These are phyloP conservation scores for Bubo bubo DNA, from an alignment of 2,113 vertebrate species.

Conservation along the genomic window DNA sequence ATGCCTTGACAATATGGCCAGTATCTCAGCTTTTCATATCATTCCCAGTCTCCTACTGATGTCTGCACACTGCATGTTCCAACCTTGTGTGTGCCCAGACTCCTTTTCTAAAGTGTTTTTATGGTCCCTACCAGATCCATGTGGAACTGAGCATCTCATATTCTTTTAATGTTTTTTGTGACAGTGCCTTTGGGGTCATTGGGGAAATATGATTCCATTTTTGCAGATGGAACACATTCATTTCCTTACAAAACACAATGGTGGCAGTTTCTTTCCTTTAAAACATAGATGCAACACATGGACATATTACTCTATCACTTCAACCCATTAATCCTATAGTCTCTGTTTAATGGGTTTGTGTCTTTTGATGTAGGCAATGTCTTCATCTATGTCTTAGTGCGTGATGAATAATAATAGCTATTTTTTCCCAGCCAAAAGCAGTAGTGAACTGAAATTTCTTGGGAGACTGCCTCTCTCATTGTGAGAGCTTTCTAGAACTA, in stretches of 20 bases:
- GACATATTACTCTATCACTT: not conserved
- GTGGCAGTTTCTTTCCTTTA: not conserved
- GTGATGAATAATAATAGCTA: not conserved
- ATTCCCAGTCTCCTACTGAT: not conserved
- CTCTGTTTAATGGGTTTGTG: not conserved
- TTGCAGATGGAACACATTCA: not conserved
- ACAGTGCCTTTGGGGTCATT: not conserved
- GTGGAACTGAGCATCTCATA: not conserved
- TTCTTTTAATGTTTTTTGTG: not conserved
- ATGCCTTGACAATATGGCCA: not conserved
- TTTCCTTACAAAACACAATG: not conserved
- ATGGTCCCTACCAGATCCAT: not conserved
- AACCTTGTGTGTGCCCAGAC: not conserved
- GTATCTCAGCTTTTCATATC: not conserved
- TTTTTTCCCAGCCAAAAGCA: not conserved
- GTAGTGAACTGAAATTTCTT: not conserved
- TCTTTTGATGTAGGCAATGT: not conserved
- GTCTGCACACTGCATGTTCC: not conserved
- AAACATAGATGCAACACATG: not conserved
- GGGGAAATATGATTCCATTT: not conserved
- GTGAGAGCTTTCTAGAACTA: not conserved
- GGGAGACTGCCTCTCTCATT: not conserved
- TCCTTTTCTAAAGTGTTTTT: not conserved
- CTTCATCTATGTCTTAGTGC: not conserved
- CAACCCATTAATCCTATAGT: not conserved